A percentile compares a stretch with the other conserved stretches of the same genome.
These are phyloP conservation scores for Ploceus nigricollis DNA, from an alignment of 2,113 vertebrate species.

Conservation along the genomic window DNA sequence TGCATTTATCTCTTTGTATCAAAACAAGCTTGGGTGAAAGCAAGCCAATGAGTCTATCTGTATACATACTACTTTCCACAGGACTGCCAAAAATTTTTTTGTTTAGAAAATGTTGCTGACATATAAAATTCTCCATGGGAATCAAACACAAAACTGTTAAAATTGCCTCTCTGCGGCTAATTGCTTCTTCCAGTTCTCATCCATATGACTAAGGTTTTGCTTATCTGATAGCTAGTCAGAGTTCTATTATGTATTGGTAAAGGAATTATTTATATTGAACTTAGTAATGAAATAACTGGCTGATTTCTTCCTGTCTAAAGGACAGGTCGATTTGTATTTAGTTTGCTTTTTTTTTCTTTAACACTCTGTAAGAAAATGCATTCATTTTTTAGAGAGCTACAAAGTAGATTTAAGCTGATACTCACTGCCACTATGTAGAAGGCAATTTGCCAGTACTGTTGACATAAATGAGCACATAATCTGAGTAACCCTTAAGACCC, in stretches of 20 bases:
- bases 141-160: not conserved
- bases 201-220: not conserved
- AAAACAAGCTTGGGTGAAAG: not conserved
- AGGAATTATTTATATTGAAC: conserved; percentile 15
- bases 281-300: not conserved
- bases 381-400: not conserved
- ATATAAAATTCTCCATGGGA: not conserved
- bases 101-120: conserved; percentile 3
- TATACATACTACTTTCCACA: not conserved
- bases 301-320: not conserved
- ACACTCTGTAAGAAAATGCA: not conserved
- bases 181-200: not conserved
- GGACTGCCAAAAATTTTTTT: not conserved
- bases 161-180: not conserved
- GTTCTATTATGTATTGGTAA: not conserved
- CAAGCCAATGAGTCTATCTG: not conserved
- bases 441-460: not conserved
- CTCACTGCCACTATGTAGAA: not conserved
- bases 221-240: not conserved
- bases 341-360: not conserved
- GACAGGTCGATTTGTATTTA: not conserved
- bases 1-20: not conserved
- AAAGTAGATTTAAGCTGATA: not conserved
- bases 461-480: not conserved
- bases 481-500: not conserved